These are phyloP conservation scores for Gymnobelideus leadbeateri DNA, from an alignment of 2,113 vertebrate genomes.

Conservation along the genomic window DNA sequence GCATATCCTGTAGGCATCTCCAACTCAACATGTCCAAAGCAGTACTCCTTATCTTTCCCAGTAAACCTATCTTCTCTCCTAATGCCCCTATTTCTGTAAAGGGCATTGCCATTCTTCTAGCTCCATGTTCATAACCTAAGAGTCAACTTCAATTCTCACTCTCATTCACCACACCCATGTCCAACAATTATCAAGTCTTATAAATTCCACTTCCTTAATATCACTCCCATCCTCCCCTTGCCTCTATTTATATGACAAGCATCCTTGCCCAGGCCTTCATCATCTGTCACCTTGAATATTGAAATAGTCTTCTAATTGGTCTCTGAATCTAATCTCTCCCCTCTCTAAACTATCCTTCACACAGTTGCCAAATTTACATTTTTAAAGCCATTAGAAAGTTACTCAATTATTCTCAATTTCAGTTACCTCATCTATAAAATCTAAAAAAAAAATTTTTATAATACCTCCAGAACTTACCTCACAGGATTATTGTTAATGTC, in stretches of 20 bases:
- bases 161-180: background rate
- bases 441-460: background rate
- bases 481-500: background rate
- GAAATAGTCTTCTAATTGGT: background rate
- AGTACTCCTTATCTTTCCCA: background rate
- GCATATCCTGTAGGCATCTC: background rate
- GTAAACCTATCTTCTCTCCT: background rate
- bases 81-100: background rate
- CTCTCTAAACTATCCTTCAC: background rate
- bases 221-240: background rate
- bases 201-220: background rate
- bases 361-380: background rate
- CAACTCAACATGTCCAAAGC: background rate
- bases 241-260: background rate
- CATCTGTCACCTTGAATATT: background rate
- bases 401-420: background rate
- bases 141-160: background rate
- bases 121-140: background rate
- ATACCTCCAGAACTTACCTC: background rate
- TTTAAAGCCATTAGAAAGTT: background rate
- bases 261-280: background rate
- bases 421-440: background rate
- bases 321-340: background rate
- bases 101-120: background rate
- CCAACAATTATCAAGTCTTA: background rate